Evolutionary conservation across 2,797 vertebrate genomes (phyloP).

Genomic region (Rhincodon typus): DNA sequence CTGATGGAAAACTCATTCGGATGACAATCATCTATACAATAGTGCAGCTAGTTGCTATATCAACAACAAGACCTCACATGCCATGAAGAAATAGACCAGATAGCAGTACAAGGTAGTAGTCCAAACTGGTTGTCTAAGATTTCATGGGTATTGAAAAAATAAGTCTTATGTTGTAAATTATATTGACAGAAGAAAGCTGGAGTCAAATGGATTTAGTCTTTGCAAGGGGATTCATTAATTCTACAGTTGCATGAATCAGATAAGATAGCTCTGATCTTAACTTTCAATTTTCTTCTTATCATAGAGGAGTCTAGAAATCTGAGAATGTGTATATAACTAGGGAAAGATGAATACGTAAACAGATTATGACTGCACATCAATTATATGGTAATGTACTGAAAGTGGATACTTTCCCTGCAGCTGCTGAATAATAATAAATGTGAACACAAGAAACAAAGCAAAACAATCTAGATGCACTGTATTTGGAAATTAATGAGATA

Average conservation of each 20-base stretch:
- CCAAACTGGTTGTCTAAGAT: background rate
- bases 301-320: background rate
- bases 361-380: slow-evolving; percentile 7
- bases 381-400: background rate
- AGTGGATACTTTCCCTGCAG: background rate
- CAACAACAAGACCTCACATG: background rate
- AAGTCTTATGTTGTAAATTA: background rate
- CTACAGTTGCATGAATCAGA: background rate
- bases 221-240: background rate
- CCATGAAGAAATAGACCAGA: background rate
- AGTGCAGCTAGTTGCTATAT: background rate
- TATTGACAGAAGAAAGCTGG: background rate
- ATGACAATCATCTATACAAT: background rate
- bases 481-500: background rate
- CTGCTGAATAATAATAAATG: background rate
- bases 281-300: slow-evolving; percentile 19
- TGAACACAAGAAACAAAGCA: background rate
- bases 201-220: background rate
- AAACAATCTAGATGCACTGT: background rate
- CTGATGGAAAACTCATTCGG: background rate
- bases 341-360: slow-evolving; percentile 4
- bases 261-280: background rate
- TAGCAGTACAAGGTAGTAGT: background rate
- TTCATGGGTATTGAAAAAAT: background rate
- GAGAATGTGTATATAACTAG: background rate